phyloP scores from a whole-genome alignment of 2,113 vertebrate genomes.

The Pterocles orientalis region DNA sequence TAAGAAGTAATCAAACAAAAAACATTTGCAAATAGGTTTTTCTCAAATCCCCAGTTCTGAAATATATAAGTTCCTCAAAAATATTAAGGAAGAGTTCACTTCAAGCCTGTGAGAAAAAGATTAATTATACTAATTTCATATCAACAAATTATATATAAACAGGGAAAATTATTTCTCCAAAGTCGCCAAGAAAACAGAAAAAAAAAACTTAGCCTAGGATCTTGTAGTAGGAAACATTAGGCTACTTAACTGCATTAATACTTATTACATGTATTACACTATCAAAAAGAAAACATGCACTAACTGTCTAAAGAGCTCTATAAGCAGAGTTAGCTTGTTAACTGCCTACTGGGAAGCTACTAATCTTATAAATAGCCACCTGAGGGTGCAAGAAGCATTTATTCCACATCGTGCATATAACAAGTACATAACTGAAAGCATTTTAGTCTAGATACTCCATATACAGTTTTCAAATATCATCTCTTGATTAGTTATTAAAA shows the following conservation, averaged over 20 bases:
- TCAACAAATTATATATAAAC: neutral
- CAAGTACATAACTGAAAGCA: neutral
- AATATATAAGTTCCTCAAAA: neutral
- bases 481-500: neutral
- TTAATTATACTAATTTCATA: neutral
- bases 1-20: neutral
- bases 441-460: neutral
- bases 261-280: neutral
- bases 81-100: neutral
- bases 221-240: neutral
- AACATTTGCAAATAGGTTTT: neutral
- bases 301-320: neutral
- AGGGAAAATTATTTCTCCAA: neutral
- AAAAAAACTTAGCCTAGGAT: neutral
- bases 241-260: neutral
- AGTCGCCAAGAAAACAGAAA: neutral
- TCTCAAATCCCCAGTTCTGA: neutral
- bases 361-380: neutral
- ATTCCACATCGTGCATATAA: neutral
- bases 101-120: neutral
- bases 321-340: neutral
- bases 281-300: neutral
- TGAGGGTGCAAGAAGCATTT: neutral
- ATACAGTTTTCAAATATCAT: neutral
- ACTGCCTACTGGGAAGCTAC: neutral